Evolutionary conservation across 2,888 invertebrate species (phyloP).

Genomic region (Apomyelois bistriatella): DNA sequence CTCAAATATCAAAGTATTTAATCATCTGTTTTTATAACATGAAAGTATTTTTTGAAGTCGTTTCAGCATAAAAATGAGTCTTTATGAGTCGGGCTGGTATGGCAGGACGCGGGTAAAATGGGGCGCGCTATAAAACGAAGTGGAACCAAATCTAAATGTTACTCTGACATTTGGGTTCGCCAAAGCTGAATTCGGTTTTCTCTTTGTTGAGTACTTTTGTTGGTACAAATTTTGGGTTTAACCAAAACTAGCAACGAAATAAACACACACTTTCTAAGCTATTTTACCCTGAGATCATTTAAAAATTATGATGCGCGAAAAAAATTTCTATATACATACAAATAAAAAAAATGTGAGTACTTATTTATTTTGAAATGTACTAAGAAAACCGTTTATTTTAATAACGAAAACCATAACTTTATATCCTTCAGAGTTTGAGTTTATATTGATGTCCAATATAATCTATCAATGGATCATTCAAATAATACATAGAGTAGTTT

Average conservation of each 20-base stretch:
- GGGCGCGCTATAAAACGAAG: slow-evolving; percentile 56
- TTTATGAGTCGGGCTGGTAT: slow-evolving; percentile 27
- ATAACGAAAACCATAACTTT: too few relatives aligned
- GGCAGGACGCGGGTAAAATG: slow-evolving; percentile 41
- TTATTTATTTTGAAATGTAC: too few relatives aligned
- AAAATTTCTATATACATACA: too few relatives aligned
- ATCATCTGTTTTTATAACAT: neutral
- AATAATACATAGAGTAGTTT: too few relatives aligned
- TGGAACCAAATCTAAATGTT: slow-evolving; percentile 66
- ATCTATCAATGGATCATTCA: too few relatives aligned
- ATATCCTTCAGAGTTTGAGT: too few relatives aligned
- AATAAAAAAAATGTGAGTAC: too few relatives aligned
- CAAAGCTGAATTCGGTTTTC: slow-evolving; percentile 33
- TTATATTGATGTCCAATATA: too few relatives aligned
- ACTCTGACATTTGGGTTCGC: slow-evolving; percentile 60
- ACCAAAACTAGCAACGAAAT: neutral
- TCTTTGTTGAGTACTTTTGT: slow-evolving; percentile 16
- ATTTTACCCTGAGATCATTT: too few relatives aligned
- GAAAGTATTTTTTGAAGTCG: slow-evolving; percentile 7
- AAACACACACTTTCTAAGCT: too few relatives aligned
- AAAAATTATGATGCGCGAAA: too few relatives aligned
- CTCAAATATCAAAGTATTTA: slow-evolving; percentile 9
- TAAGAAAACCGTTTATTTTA: too few relatives aligned
- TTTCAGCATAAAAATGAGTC: slow-evolving; percentile 16
- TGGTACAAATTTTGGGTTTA: neutral